These are phyloP conservation scores for Leptinotarsa rubiginosa DNA, from an alignment of 2,888 invertebrate genomes.

Conservation along the genomic window DNA sequence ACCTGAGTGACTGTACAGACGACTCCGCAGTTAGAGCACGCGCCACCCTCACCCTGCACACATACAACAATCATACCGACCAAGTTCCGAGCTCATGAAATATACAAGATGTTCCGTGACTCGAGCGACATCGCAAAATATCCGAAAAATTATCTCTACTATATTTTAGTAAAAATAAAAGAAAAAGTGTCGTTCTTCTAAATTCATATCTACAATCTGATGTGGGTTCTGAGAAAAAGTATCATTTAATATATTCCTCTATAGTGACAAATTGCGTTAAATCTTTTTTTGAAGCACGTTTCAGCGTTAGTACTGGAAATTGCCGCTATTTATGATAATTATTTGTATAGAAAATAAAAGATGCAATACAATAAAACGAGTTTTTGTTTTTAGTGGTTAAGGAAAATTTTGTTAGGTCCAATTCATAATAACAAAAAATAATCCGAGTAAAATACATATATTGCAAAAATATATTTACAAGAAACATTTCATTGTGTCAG, in stretches of 20 bases:
- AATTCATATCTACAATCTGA: no score
- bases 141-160: constrained; percentile 1
- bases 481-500: constrained; percentile 8
- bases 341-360: constrained; percentile 10
- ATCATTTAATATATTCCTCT: no score
- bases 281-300: no score
- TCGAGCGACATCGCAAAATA: constrained; percentile 13
- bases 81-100: constrained; percentile 40
- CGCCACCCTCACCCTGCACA: constrained; percentile 67
- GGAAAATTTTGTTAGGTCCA: neutral
- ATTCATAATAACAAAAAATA: neutral
- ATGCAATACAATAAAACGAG: neutral
- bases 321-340: constrained; percentile 6
- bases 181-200: no score
- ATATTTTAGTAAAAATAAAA: neutral
- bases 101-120: constrained; percentile 20
- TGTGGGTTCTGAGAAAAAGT: neutral
- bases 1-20: constrained; percentile 79
- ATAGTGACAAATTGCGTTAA: no score
- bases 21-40: constrained; percentile 76
- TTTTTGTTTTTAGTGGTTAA: neutral
- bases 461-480: neutral
- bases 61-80: constrained; percentile 63
- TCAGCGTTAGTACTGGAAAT: neutral
- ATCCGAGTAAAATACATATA: constrained; percentile 4